Conservation (phyloP, 2,888 invertebrate species). For the Drosophila picticornis region DNA sequence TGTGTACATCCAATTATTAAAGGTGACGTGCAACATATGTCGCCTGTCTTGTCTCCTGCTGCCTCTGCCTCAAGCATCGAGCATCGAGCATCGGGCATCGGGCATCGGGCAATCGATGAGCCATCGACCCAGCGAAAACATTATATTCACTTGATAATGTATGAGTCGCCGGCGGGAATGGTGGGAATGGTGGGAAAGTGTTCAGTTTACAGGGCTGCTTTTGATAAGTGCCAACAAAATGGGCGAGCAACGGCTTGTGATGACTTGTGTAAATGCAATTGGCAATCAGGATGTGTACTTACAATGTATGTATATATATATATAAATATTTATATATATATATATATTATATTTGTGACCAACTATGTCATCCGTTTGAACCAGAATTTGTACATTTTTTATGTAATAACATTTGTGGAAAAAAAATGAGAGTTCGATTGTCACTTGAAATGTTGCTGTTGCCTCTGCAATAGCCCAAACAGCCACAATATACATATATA, state of each 20-base stretch:
- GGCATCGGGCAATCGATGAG: constrained; percentile 42
- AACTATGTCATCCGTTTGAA: too few species aligned
- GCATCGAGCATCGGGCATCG: constrained; percentile 1
- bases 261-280: background rate
- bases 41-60: background rate
- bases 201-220: background rate
- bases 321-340: background rate
- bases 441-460: background rate
- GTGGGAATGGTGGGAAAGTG: background rate
- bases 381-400: too few species aligned
- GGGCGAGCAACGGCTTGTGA: background rate
- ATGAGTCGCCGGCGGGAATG: background rate
- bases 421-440: background rate
- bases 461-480: background rate
- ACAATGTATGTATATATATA: background rate
- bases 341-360: background rate
- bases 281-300: background rate
- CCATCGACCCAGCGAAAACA: constrained; percentile 32
- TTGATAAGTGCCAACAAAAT: constrained; percentile 1
- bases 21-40: constrained; percentile 55
- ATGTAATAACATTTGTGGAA: background rate
- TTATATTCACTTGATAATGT: constrained; percentile 14
- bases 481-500: background rate
- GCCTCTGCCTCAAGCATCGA: background rate
- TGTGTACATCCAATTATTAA: background rate